A percentile compares a stretch with the other conserved stretches of the same genome.
phyloP scores from a whole-genome alignment of 2,113 vertebrate genomes.

The Tautogolabrus adspersus region DNA sequence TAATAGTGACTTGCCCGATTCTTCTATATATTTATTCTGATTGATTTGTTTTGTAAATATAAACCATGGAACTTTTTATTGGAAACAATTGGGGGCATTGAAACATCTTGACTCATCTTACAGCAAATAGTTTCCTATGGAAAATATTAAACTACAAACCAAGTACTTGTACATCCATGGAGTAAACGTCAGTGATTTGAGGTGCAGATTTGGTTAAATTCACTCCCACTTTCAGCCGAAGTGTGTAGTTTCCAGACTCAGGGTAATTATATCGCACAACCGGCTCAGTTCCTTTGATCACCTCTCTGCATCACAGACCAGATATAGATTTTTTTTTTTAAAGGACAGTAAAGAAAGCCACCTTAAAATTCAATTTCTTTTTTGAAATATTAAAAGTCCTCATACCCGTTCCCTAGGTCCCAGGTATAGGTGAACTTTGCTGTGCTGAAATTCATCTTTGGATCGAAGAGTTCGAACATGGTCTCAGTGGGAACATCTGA shows the following conservation, averaged over 20 bases:
- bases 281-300: constrained; percentile 83
- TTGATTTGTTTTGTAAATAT: too few relatives aligned
- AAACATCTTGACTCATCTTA: too few relatives aligned
- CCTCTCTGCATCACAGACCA: constrained; percentile 75
- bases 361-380: not conserved
- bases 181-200: constrained; percentile 83
- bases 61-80: too few relatives aligned
- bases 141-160: constrained; percentile 75
- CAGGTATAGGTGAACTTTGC: constrained; percentile 88
- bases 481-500: constrained; percentile 77
- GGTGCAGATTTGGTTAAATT: constrained; percentile 67
- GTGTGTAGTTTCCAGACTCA: constrained; percentile 78
- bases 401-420: constrained; percentile 90
- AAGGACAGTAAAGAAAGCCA: not conserved
- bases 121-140: too few relatives aligned
- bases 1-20: too few relatives aligned
- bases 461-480: constrained; percentile 87
- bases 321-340: not conserved
- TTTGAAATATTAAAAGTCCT: not conserved
- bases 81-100: too few relatives aligned
- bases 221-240: constrained; percentile 83
- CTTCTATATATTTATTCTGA: too few relatives aligned
- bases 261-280: constrained; percentile 84
- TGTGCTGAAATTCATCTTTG: constrained; percentile 81
- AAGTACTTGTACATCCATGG: constrained; percentile 81